Percentiles rank a stretch among this genome's conserved stretches.
These are phyloP conservation scores for Hapalemur alaotrensis DNA, from an alignment of 2,797 vertebrate genomes.

Conservation along the genomic window DNA sequence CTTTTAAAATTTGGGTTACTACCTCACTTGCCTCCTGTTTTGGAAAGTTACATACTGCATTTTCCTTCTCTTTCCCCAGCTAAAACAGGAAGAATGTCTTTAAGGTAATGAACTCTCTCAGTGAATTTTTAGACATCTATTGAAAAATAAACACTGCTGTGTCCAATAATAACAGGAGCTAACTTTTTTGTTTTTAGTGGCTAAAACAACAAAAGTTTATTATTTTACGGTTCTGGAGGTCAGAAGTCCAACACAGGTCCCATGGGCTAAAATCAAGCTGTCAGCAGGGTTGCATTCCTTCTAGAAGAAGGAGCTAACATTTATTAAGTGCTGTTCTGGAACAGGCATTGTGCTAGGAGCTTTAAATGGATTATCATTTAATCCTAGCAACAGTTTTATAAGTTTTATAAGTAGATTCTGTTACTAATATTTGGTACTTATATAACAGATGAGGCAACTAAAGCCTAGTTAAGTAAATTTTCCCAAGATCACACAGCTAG, in stretches of 20 bases:
- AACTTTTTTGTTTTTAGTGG: not conserved
- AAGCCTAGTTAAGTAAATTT: not conserved
- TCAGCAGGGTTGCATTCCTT: not conserved
- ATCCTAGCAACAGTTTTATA: not conserved
- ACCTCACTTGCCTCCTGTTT: not conserved
- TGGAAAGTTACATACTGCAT: not conserved
- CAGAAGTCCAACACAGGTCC: not conserved
- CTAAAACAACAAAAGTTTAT: not conserved
- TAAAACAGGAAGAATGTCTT: slow-evolving; percentile 5
- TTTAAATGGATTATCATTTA: slow-evolving; percentile 27
- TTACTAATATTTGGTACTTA: not conserved
- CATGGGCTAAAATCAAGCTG: not conserved
- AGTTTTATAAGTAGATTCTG: not conserved
- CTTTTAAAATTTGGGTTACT: not conserved
- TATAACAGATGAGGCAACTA: not conserved
- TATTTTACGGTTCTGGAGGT: not conserved
- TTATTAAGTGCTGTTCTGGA: not conserved
- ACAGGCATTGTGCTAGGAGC: not conserved
- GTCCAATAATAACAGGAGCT: not conserved
- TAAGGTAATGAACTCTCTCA: not conserved
- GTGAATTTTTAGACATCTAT: not conserved
- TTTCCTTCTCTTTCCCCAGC: not conserved
- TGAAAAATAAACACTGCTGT: not conserved
- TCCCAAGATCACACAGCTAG: not conserved
- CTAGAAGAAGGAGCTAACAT: not conserved